Evolutionary conservation across 2,113 vertebrate genomes (phyloP).

Genomic region (Dasyurus viverrinus): DNA sequence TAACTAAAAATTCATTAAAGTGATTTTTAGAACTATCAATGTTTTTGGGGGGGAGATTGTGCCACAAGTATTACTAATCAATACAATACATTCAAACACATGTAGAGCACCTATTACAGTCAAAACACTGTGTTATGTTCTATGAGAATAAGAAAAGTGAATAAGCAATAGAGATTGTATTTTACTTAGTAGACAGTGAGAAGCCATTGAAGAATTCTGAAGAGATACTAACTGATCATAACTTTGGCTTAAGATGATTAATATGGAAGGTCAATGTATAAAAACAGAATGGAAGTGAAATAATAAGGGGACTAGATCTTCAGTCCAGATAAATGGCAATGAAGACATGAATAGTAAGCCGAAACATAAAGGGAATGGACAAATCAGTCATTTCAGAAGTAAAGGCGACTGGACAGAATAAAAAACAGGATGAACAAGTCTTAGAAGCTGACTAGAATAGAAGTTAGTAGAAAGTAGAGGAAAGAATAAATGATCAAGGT

Average conservation of each 20-base stretch:
- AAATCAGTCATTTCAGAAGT: background rate
- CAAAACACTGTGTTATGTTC: background rate
- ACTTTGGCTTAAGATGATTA: background rate
- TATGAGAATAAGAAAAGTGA: background rate
- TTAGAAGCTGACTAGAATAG: too few relatives aligned
- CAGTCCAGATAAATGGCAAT: background rate
- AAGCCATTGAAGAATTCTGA: background rate
- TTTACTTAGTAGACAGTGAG: background rate
- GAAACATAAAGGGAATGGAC: background rate
- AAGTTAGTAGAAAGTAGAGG: background rate
- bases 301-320: background rate
- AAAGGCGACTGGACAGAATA: background rate
- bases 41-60: background rate
- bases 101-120: background rate
- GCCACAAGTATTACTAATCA: background rate
- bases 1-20: conserved; percentile 26
- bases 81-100: background rate
- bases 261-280: background rate
- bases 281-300: background rate
- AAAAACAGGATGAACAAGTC: background rate
- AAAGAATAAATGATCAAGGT: background rate
- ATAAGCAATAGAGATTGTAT: background rate
- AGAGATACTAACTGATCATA: background rate
- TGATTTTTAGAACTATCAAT: background rate
- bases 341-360: background rate